Base-by-base conservation (phyloP, 2,113 vertebrate genomes). In the Holacanthus passer region DNA sequence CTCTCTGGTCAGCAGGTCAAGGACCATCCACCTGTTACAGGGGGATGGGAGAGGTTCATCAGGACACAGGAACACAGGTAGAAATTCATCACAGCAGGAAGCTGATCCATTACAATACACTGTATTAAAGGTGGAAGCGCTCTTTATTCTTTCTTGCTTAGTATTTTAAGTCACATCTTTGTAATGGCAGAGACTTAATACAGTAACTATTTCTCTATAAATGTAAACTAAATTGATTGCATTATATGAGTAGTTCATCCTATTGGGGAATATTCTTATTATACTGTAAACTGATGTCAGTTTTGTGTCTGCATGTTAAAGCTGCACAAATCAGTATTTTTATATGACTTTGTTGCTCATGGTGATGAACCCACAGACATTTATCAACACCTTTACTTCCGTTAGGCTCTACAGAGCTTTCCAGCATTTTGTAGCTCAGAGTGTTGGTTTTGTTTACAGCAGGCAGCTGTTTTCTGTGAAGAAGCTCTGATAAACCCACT, bases 1-100 rank as follows among this genome's bases (percentile, higher is more conserved):
- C 83, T 96, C 96, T 55, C 58, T 91, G 48, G 95, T 96, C 73
- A 94, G 90, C 20, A 97, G 92, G 86, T 97, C 96, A n/a, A 98
- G 89, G 37, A 96, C 96, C 87, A 96, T 69, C 97, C 97, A 97
- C 86, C 97, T 97, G 89, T 58, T 43, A 59, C 9, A 52, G 3
- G 22, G 17, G 27, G 29, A 32, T 14, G 39, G n/a, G 22, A 20
- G 52, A 31, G 3, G 19, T 20, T 68, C 58, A 65, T 16, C 24
- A 37, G 20, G 9, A 55, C 16, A 22, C 37, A 63, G 7, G 13
- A 29, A 52, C 20, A 41, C 41, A 62, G 37, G 10, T 7, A 22
- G 52, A 27, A 1, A 9, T 16, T 60, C 62, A 50, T 19, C 43
- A 27, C 31, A 32, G 20, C 13, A 17, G 10, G 17, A 0, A 0